These are phyloP conservation scores for Cirrhinus molitorella DNA, from an alignment of 2,797 vertebrate genomes.

Conservation along the genomic window DNA sequence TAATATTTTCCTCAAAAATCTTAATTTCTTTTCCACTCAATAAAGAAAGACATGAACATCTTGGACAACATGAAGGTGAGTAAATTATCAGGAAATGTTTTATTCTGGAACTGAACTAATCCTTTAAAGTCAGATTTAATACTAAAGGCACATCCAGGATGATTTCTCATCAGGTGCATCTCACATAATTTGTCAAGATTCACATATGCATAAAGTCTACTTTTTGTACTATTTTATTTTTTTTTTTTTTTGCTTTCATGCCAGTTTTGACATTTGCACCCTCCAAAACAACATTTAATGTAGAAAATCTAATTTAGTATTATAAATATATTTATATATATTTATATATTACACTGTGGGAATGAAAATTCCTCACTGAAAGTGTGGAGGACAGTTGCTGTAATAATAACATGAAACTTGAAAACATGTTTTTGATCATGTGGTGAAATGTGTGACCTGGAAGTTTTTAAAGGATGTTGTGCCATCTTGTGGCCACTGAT, in stretches of 20 bases:
- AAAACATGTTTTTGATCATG: background rate
- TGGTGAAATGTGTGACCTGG: background rate
- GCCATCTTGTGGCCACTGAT: slow-evolving; percentile 54
- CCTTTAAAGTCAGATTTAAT: background rate
- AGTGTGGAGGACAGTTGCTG: background rate
- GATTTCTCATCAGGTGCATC: background rate
- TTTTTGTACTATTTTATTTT: background rate
- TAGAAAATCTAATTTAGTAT: background rate
- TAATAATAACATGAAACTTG: background rate
- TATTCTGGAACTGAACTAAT: no score
- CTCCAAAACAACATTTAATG: background rate
- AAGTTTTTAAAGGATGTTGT: slow-evolving; percentile 1
- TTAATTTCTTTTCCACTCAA: no score
- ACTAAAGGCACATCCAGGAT: background rate
- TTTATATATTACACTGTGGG: no score
- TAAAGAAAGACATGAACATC: no score
- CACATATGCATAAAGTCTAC: background rate
- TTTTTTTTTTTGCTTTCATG: background rate
- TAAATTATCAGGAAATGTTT: no score
- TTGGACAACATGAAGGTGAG: no score
- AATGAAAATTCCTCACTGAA: background rate
- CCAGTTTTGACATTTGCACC: background rate
- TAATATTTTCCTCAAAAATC: no score
- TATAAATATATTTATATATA: background rate
- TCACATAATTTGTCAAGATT: background rate